phyloP scores from a whole-genome alignment of 2,888 invertebrate genomes.

The Neocrepidodera transversa region DNA sequence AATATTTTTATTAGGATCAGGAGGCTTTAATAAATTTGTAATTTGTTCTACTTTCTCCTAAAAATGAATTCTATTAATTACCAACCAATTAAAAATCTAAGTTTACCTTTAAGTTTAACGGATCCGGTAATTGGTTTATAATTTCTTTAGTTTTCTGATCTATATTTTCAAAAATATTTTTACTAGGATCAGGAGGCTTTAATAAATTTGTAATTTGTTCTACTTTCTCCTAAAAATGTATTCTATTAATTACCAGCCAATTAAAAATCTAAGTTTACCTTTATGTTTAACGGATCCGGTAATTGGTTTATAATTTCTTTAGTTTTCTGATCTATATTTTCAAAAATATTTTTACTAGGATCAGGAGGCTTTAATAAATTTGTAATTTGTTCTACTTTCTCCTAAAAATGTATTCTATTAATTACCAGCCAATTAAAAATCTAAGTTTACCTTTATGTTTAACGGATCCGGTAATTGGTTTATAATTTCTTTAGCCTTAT shows the following conservation, averaged over 20 bases:
- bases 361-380: background rate
- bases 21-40: background rate
- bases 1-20: background rate
- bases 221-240: background rate
- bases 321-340: background rate
- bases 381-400: background rate
- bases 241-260: no score
- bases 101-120: slow-evolving; percentile 5
- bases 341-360: background rate
- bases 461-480: slow-evolving; percentile 5
- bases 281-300: slow-evolving; percentile 8
- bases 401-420: background rate
- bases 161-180: background rate
- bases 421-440: background rate
- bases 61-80: no score
- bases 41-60: background rate
- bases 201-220: background rate
- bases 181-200: background rate
- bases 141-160: background rate
- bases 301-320: background rate
- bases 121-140: slow-evolving; percentile 2
- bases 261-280: no score
- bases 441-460: background rate
- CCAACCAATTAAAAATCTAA: no score
- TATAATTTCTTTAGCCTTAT: background rate